Percentiles rank a stretch among this genome's conserved stretches.
phyloP scores from a whole-genome alignment of 2,888 invertebrate genomes.

The Leptopterna dolabrata region DNA sequence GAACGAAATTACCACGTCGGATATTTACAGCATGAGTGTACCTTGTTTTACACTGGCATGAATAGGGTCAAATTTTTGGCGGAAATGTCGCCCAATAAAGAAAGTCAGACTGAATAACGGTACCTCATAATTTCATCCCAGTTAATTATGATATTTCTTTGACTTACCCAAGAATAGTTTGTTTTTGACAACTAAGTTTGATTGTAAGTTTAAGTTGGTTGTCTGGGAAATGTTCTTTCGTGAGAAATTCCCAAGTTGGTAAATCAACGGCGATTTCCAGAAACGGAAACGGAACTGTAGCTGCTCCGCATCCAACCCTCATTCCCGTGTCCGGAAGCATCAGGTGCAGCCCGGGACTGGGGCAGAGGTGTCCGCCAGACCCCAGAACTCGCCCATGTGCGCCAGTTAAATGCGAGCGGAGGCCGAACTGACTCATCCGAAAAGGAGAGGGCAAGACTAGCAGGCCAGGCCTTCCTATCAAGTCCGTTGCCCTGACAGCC shows the following conservation, averaged over 20 bases:
- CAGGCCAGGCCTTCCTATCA: background rate
- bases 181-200: too few relatives aligned
- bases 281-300: background rate
- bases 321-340: background rate
- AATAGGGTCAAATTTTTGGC: too few relatives aligned
- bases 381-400: background rate
- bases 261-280: background rate
- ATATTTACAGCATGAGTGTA: too few relatives aligned
- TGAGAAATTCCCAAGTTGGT: background rate
- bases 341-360: background rate
- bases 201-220: too few relatives aligned
- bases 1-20: too few relatives aligned
- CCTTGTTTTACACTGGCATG: too few relatives aligned
- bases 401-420: background rate
- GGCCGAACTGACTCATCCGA: constrained; percentile 4
- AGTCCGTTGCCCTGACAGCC: constrained; percentile 11
- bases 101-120: too few relatives aligned
- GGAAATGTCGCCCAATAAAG: too few relatives aligned
- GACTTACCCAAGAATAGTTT: too few relatives aligned
- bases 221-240: too few relatives aligned
- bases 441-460: background rate
- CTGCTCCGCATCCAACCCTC: background rate
- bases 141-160: too few relatives aligned
- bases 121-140: too few relatives aligned
- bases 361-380: background rate